Evolutionary conservation across 2,797 vertebrate genomes (phyloP).

Genomic region (Xiphorhynchus erythropygius): DNA sequence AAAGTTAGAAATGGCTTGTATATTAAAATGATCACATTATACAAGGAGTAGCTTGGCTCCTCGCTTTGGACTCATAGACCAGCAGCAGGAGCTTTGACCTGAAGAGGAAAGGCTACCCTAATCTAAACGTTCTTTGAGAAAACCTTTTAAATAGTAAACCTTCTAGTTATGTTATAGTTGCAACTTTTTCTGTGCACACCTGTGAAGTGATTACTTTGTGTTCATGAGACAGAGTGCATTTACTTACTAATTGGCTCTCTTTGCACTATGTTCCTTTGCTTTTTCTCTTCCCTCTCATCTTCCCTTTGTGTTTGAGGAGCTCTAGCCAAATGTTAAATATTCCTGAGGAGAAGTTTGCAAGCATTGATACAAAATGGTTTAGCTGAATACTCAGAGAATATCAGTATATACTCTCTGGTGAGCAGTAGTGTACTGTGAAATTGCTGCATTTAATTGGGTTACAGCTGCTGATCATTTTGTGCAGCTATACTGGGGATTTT

Average conservation of each 20-base stretch:
- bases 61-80: constrained; percentile 31
- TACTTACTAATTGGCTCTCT: constrained; percentile 35
- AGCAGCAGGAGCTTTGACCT: constrained; percentile 46
- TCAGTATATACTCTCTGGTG: background rate
- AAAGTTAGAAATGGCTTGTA: constrained; percentile 15
- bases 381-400: background rate
- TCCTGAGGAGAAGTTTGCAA: constrained; percentile 42
- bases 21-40: constrained; percentile 29
- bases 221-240: constrained; percentile 18
- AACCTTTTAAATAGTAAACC: constrained; percentile 47
- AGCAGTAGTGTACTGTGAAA: constrained; percentile 23
- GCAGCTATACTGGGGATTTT: constrained; percentile 30
- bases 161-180: constrained; percentile 29
- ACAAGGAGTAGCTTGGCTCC: constrained; percentile 22
- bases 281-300: constrained; percentile 4
- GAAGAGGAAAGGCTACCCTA: constrained; percentile 18
- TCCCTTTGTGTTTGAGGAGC: constrained; percentile 35
- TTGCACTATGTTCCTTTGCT: background rate
- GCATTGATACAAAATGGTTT: constrained; percentile 7
- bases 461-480: constrained; percentile 73
- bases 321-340: constrained; percentile 44
- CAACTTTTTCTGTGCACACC: constrained; percentile 23
- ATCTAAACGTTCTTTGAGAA: constrained; percentile 15
- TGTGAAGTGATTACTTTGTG: constrained; percentile 4
- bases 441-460: constrained; percentile 56